phyloP scores from a whole-genome alignment of 2,797 vertebrate genomes.

The Pyrocephalus nanus region DNA sequence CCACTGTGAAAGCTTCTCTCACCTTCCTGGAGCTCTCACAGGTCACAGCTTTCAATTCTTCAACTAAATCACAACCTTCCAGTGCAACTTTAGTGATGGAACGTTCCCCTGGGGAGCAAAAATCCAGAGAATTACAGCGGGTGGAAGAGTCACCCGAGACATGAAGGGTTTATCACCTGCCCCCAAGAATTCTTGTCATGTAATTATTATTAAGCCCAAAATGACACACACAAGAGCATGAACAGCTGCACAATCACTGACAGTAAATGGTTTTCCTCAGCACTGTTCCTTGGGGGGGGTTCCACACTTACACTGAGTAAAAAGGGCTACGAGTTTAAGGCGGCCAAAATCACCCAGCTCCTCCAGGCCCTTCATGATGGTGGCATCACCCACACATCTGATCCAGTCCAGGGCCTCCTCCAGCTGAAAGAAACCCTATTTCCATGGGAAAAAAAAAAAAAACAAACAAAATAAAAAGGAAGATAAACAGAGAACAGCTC shows the following conservation, averaged over 20 bases:
- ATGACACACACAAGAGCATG: background rate
- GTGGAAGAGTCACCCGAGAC: background rate
- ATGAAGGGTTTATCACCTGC: background rate
- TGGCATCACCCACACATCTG: constrained; percentile 64
- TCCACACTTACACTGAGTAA: constrained; percentile 83
- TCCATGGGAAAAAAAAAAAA: background rate
- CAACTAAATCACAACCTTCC: constrained; percentile 69
- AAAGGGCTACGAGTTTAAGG: constrained; percentile 76
- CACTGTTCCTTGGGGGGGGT: background rate
- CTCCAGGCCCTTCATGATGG: constrained; percentile 62
- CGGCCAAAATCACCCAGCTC: constrained; percentile 28
- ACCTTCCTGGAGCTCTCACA: constrained; percentile 72
- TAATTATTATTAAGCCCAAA: background rate
- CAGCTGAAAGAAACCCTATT: constrained; percentile 66
- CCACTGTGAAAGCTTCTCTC: constrained; percentile 1
- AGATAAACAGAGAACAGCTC: background rate
- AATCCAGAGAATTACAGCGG: background rate
- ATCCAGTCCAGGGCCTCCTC: constrained; percentile 79
- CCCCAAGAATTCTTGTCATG: background rate
- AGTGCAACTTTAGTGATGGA: constrained; percentile 68
- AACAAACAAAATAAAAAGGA: background rate
- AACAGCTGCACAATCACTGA: background rate
- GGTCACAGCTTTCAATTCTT: constrained; percentile 62
- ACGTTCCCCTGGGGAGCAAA: constrained; percentile 58
- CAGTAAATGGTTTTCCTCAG: background rate